These are phyloP conservation scores for Pseudochirops corinnae DNA, from an alignment of 2,797 vertebrate genomes.

Conservation along the genomic window DNA sequence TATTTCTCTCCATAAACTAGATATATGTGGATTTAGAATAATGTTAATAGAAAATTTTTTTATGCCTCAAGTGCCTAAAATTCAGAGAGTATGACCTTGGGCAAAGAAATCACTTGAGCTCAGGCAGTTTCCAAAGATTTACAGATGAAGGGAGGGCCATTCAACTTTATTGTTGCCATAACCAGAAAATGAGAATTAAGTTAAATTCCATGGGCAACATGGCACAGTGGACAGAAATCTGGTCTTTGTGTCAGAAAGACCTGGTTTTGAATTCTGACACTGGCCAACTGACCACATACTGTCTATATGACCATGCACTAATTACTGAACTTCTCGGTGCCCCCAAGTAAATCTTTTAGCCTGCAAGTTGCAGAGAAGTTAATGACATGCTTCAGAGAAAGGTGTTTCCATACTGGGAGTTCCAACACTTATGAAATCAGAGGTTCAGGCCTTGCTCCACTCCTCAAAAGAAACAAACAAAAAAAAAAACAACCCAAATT, in stretches of 20 bases:
- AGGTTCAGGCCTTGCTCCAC: background rate
- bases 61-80: no score
- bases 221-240: background rate
- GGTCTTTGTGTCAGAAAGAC: background rate
- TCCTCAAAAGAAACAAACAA: background rate
- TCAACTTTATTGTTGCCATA: background rate
- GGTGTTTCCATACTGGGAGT: background rate
- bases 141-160: background rate
- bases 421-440: background rate
- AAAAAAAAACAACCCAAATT: background rate
- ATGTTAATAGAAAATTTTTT: no score
- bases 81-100: background rate
- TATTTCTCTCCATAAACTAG: background rate
- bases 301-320: background rate
- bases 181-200: background rate
- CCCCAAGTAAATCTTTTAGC: background rate
- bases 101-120: background rate
- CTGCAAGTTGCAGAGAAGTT: background rate
- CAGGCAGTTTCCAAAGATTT: background rate
- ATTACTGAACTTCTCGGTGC: background rate
- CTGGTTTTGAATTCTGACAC: background rate
- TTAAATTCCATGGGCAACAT: background rate
- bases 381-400: background rate
- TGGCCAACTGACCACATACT: background rate
- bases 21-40: background rate